A percentile compares a stretch with the other conserved stretches of the same genome.
phyloP scores from a whole-genome alignment of 2,797 vertebrate species.

The Bryconaethiops microstoma region DNA sequence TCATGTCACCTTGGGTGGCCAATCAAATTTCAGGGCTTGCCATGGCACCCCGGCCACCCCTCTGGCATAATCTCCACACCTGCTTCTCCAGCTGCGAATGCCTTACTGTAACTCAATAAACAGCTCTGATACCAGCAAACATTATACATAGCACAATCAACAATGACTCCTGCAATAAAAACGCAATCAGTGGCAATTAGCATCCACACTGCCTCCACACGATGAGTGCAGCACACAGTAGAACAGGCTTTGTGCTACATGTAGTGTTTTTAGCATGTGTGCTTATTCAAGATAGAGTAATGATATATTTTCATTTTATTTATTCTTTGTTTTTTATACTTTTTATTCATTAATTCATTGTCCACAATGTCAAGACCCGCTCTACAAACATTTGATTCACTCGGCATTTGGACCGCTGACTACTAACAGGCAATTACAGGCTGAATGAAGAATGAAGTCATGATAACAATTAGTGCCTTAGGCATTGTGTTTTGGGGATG shows the following conservation, averaged over 20 bases:
- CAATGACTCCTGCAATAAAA: neutral
- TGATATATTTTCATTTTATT: too few relatives aligned
- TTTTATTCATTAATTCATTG: neutral
- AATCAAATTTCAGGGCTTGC: too few relatives aligned
- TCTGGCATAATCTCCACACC: neutral
- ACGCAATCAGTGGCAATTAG: neutral
- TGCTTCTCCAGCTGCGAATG: neutral
- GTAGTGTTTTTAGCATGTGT: too few relatives aligned
- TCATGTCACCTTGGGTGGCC: too few relatives aligned
- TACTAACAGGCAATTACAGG: conserved; percentile 31
- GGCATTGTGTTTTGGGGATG: neutral
- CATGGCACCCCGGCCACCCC: too few relatives aligned
- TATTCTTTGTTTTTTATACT: too few relatives aligned
- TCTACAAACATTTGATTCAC: conserved; percentile 2
- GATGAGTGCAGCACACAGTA: neutral
- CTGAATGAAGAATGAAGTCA: conserved; percentile 20
- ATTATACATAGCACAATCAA: conserved; percentile 21
- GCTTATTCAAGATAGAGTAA: neutral
- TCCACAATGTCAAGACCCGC: neutral
- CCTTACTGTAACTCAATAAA: neutral
- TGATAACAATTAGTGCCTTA: neutral
- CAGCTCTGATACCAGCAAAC: neutral
- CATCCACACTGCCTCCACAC: neutral
- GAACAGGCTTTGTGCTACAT: neutral
- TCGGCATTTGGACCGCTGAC: neutral